Base-by-base conservation (phyloP, 2,797 vertebrate species). In the Sparidentex hasta region DNA sequence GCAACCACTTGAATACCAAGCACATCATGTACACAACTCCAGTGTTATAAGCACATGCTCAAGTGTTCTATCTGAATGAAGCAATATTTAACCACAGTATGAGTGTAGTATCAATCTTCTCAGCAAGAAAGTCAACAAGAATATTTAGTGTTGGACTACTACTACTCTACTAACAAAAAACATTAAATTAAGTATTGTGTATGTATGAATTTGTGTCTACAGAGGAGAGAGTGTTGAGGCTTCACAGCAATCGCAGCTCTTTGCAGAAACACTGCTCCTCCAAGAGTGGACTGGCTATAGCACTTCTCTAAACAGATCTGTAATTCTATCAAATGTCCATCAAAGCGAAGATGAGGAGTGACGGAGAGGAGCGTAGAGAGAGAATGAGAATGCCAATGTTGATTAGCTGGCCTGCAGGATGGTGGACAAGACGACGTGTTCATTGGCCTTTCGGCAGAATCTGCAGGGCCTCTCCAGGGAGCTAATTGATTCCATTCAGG, bases 401-500 rank as follows among this genome's bases (percentile, higher is more conserved):
- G 85, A 94, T 96, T 95, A 94, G 85, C 75, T 80, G 85, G 87
- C 71, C 69, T 58, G 83, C 82, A 57, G 85, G 72, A 76, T 55
- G 66, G 77, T 27, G 47, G 70, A 74, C 81, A 89, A 79, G 88
- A 87, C 47, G 74, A 87, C 78, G 66, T 91, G 88, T 87, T 89
- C 87, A 87, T 87, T 87, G 82, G 88, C 85, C 91, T 91, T 92
- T 90, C 72, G 76, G 79, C 85, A 78, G 83, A 86, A 81, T 79
- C 75, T 79, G 59, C 83, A 48, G 78, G 73, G 71, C 74, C 74
- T 55, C 86, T 89, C 87, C 58, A 69, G 78, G 74, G 80, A 85
- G 85, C 83, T 94, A 94, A 95, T 92, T 94, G 94, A 95, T 95
- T 94, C 88, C 86, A 93, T 93, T 95, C 87, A 89, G 75, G 78